Conservation (phyloP, 35 echinoderm and acorn worm species). For the Ophiothrix spiculata region DNA sequence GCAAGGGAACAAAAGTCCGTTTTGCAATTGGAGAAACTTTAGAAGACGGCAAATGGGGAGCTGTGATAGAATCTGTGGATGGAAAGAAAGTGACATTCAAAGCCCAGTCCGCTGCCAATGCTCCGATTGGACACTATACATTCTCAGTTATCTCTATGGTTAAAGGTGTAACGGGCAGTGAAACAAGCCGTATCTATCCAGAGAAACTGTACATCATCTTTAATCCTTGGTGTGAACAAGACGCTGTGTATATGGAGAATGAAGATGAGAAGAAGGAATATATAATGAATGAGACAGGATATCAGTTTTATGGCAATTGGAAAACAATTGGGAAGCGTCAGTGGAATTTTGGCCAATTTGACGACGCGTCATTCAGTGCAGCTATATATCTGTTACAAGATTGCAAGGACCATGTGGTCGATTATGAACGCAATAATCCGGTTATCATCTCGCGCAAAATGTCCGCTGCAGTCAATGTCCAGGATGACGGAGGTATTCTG, state of each 20-base stretch:
- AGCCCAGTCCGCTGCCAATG: too few relatives aligned
- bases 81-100: too few relatives aligned
- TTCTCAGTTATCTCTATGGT: too few relatives aligned
- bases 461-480: conserved; percentile 53
- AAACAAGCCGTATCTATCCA: too few relatives aligned
- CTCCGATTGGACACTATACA: too few relatives aligned
- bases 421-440: conserved; percentile 14
- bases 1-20: not conserved
- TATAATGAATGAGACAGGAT: conserved; percentile 58
- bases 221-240: conserved; percentile 59
- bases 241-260: conserved; percentile 57
- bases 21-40: too few relatives aligned
- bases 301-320: conserved; percentile 55
- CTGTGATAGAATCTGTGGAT: too few relatives aligned
- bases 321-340: conserved; percentile 37
- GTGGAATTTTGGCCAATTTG: conserved; percentile 81
- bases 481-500: conserved; percentile 57
- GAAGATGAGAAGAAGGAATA: conserved; percentile 65
- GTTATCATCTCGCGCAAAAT: conserved; percentile 39
- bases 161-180: too few relatives aligned
- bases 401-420: not conserved
- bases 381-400: conserved; percentile 65
- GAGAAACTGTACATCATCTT: conserved; percentile 39
- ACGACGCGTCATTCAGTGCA: conserved; percentile 43
- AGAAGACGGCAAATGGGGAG: too few relatives aligned